These are phyloP conservation scores for Chinchilla lanigera DNA, from an alignment of 2,113 vertebrate species.

Conservation along the genomic window DNA sequence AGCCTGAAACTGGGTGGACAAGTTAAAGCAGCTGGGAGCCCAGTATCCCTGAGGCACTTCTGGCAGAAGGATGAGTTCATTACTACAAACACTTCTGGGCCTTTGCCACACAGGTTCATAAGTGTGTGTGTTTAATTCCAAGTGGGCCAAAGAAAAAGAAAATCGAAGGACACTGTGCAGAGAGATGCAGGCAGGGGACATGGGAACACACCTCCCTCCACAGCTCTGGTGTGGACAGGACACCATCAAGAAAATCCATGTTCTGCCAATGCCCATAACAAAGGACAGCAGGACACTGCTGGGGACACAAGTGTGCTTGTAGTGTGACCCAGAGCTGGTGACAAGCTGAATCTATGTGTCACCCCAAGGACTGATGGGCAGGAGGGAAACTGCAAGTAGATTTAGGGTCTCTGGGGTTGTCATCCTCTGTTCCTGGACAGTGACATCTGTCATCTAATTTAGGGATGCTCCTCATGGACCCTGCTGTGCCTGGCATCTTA, in stretches of 20 bases:
- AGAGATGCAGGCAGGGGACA: background rate
- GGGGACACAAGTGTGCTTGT: background rate
- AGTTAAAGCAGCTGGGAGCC: background rate
- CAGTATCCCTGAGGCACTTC: background rate
- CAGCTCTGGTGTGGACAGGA: background rate
- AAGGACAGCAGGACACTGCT: background rate
- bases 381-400: fast-evolving
- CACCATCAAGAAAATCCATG: background rate
- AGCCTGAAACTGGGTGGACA: background rate
- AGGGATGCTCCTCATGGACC: background rate
- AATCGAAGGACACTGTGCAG: background rate
- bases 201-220: background rate
- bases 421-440: background rate
- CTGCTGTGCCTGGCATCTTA: background rate
- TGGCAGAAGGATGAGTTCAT: background rate
- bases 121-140: background rate
- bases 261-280: fast-evolving
- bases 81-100: background rate
- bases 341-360: background rate
- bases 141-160: background rate
- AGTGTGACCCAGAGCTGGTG: background rate
- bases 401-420: fast-evolving
- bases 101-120: background rate
- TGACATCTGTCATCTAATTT: background rate
- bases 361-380: background rate